A percentile compares a stretch with the other conserved stretches of the same genome.
Conservation (phyloP, 1,140 invertebrate species). For the Nebria ingens region DNA sequence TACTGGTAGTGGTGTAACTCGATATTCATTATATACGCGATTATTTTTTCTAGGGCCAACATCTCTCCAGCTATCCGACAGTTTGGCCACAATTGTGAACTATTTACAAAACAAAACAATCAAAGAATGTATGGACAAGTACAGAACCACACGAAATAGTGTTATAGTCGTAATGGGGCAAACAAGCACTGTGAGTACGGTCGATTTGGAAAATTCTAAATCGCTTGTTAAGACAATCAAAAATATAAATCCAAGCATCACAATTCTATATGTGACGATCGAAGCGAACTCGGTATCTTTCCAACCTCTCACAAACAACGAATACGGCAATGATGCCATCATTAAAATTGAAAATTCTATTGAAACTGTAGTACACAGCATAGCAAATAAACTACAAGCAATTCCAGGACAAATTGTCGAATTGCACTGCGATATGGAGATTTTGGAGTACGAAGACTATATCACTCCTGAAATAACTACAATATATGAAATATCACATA, state of each 20-base stretch:
- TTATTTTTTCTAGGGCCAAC: conserved; percentile 23
- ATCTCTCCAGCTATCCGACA: conserved; percentile 20
- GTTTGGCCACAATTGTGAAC: conserved; percentile 19
- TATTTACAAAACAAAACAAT: conserved; percentile 22
- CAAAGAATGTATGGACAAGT: conserved; percentile 18
- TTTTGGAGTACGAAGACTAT: conserved; percentile 25
- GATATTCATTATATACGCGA: too few species aligned
- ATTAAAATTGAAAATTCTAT: conserved; percentile 17
- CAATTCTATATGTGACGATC: conserved; percentile 21
- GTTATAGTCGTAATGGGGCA: conserved; percentile 21
- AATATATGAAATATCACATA: conserved; percentile 22
- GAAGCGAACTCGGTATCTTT: conserved; percentile 12
- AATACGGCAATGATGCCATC: conserved; percentile 17
- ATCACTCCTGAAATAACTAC: conserved; percentile 21
- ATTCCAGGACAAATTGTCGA: conserved; percentile 25
- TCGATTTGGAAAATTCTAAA: conserved; percentile 15
- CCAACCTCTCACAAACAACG: background rate
- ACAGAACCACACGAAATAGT: conserved; percentile 17
- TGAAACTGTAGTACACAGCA: conserved; percentile 14
- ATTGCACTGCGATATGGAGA: conserved; percentile 21
- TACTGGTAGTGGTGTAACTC: too few species aligned
- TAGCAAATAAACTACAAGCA: conserved; percentile 18
- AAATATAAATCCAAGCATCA: conserved; percentile 18
- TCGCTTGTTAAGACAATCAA: conserved; percentile 21
- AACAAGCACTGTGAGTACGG: conserved; percentile 18